A percentile compares a stretch with the other conserved stretches of the same genome.
Conservation (phyloP, 2,888 invertebrate species). For the Pammene aurita region DNA sequence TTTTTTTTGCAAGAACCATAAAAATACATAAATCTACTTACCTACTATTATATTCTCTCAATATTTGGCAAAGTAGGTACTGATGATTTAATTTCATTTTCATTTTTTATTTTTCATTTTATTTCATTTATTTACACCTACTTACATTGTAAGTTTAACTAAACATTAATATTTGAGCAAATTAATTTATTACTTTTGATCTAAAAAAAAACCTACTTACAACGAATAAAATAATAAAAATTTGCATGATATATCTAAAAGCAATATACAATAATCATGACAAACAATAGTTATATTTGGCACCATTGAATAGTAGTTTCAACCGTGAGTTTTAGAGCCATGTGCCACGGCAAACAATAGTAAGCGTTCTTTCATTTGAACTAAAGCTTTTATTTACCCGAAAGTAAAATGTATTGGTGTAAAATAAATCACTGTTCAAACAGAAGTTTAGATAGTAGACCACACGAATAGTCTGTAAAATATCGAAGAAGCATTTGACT, state of each 20-base stretch:
- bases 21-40: too few relatives aligned
- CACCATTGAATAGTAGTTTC: constrained; percentile 15
- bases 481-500: constrained; percentile 3
- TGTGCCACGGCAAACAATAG: constrained; percentile 17
- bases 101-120: too few relatives aligned
- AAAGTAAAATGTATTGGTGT: constrained; percentile 10
- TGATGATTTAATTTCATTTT: too few relatives aligned
- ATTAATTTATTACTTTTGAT: too few relatives aligned
- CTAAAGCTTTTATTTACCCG: constrained; percentile 9
- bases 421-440: constrained; percentile 33
- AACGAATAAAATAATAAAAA: not conserved
- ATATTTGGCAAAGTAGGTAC: too few relatives aligned
- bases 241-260: not conserved
- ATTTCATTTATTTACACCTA: too few relatives aligned
- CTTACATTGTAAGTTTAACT: too few relatives aligned
- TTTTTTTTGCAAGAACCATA: too few relatives aligned
- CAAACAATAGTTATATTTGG: constrained; percentile 13
- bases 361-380: constrained; percentile 9
- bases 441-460: constrained; percentile 7
- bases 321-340: constrained; percentile 21
- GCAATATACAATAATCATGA: constrained; percentile 13
- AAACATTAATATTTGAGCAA: too few relatives aligned
- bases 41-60: too few relatives aligned
- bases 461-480: constrained; percentile 14
- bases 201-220: too few relatives aligned